Percentiles rank a stretch among this genome's conserved stretches.
Conservation (phyloP, 2,113 vertebrate genomes). For the Pipa parva region DNA sequence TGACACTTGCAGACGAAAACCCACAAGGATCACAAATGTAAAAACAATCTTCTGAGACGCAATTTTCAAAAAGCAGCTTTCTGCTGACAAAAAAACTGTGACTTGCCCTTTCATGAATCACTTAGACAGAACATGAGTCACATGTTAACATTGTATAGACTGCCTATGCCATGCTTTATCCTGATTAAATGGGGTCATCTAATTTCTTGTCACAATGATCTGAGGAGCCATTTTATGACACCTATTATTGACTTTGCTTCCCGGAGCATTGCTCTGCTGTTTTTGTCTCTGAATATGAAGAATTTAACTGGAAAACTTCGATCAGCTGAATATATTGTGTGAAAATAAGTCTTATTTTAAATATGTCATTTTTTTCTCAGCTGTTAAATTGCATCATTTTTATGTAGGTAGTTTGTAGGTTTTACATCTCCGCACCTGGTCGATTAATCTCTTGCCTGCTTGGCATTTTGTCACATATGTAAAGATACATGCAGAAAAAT, state of each 20-base stretch:
- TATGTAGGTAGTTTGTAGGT: no score
- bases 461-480: no score
- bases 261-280: conserved; percentile 40
- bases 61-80: conserved; percentile 43
- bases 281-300: background rate
- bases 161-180: conserved; percentile 41
- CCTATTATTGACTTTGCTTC: conserved; percentile 54
- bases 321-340: no score
- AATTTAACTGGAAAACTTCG: no score
- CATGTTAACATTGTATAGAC: conserved; percentile 39
- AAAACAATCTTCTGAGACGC: conserved; percentile 41
- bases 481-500: no score
- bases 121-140: conserved; percentile 38
- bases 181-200: conserved; percentile 47
- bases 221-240: conserved; percentile 50
- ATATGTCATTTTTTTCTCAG: background rate
- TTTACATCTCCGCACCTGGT: no score
- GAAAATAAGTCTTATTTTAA: no score
- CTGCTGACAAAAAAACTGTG: conserved; percentile 34
- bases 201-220: conserved; percentile 52
- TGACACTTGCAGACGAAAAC: conserved; percentile 18
- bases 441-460: no score
- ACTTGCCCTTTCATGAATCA: conserved; percentile 46
- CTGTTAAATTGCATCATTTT: no score
- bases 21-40: conserved; percentile 33